Evolutionary conservation across 2,888 invertebrate species (phyloP), one percentile per base, ranked within the genome.

Genomic region (Tipula lateralis): DNA sequence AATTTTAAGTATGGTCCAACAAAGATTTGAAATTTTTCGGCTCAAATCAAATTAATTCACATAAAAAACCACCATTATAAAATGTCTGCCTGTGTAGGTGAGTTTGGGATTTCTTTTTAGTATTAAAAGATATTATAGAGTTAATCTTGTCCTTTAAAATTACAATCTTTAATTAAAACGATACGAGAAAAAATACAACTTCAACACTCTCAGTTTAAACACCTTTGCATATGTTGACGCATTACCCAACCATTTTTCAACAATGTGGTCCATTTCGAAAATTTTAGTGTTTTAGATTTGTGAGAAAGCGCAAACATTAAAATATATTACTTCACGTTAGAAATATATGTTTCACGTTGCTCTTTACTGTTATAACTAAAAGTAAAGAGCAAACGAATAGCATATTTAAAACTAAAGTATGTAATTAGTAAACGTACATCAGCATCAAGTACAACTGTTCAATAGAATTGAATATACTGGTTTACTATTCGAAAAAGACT

Each of bases 261-360:
- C n/a, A 13, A n/a, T 50, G 16, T n/a, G 50, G 50, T 4, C 50
- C 50, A 50, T 5, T 50, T 19, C 50, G 50, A 50, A 50, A 50
- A 50, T 50, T 50, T 19, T 50, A n/a, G 50, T 16, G 50, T 84
- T 85, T 84, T 86, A n/a, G n/a, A n/a, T n/a, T n/a, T n/a, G n/a
- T n/a, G n/a, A n/a, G n/a, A n/a, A n/a, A n/a, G n/a, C n/a, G n/a
- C n/a, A n/a, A n/a, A n/a, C n/a, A n/a, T n/a, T n/a, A n/a, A n/a
- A n/a, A n/a, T n/a, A 80, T 6, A 80, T 80, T 19, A 80, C 80
- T 7, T 80, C 44, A 2, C 32, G 83, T n/a, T 9, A 83, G 24
- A 34, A 83, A 83, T 13, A 29, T 29, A 19, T 84, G 84, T 83
- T 16, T 83, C 19, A n/a, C 81, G 85, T 83, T 85, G 16, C 86